Base-by-base conservation (phyloP, 1,140 invertebrate species). In the Bombus waltoni region DNA sequence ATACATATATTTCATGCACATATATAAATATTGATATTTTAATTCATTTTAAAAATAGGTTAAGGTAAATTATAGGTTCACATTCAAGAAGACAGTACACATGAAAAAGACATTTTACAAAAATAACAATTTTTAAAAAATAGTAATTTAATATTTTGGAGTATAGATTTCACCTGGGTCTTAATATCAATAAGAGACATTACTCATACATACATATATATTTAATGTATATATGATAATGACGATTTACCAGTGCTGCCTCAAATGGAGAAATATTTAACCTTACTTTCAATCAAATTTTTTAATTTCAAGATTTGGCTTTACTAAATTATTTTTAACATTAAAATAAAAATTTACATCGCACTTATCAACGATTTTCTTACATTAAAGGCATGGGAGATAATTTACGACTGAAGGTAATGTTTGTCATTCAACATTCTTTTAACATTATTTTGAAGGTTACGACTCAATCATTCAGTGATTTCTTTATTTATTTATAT, bases 361-460 rank as follows among this genome's bases (percentile, higher is more conserved):
- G 25, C 57, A 32, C 40, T 62, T 62, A 11, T 72, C 9, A 81
- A 62, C 28, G 79, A 70, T 80, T 53, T 53, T 22, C 9, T 42
- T 68, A 32, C 53, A 25, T 68, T 11, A 62, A 40, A 15, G 87
- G 74, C 76, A 94, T 94, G 93, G 83, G 89, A 40, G 88, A 87
- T 62, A 91, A 87, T 87, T 86, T 94, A 38, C 91, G 93, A 40
- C 83, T 76, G 88, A 92, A 94, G 92, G 94, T 94, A 85, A 90
- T 88, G 72, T 62, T 79, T 22, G 38, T 62, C 53, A 22, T 74
- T 87, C 22, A 62, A 70, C 35, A 65, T 32, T 73, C 47, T 81
- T 47, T 70, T 74, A 22, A 25, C n/a, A 59, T 47, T 57, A 77
- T 25, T 59, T 65, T 35, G 8, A 8, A 40, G 28, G 40, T 40